Percentiles rank a stretch among this genome's conserved stretches.
phyloP scores from a whole-genome alignment of 1,140 invertebrate genomes.

The Meloidogyne floridensis region DNA sequence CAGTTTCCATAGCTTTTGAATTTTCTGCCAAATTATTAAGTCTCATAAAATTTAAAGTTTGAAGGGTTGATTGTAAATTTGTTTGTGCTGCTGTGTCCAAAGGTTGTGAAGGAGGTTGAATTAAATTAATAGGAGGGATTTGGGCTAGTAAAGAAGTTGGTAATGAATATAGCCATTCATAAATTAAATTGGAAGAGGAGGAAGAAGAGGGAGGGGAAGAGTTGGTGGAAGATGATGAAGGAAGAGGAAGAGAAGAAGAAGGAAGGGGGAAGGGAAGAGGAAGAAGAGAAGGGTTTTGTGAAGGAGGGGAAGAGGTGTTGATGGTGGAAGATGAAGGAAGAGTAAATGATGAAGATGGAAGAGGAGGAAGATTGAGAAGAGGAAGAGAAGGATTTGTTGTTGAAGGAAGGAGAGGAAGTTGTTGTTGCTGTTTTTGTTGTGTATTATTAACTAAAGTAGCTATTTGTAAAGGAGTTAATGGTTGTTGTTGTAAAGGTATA shows the following conservation, averaged over 20 bases:
- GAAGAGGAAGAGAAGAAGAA: background rate
- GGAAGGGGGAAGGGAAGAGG: too few species aligned
- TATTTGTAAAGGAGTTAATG: background rate
- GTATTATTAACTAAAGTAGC: conserved; percentile 4
- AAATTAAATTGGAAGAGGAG: background rate
- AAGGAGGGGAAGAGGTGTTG: background rate
- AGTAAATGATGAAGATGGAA: background rate
- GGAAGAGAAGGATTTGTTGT: too few species aligned
- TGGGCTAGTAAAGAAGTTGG: conserved; percentile 1
- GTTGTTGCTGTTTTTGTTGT: background rate
- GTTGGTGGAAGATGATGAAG: too few species aligned
- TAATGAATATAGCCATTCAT: background rate
- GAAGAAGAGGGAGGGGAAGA: background rate
- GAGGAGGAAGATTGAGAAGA: background rate
- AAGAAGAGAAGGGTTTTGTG: background rate
- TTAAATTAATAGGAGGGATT: background rate
- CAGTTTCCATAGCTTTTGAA: background rate
- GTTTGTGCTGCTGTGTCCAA: background rate
- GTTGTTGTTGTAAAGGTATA: background rate
- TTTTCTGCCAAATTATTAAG: background rate
- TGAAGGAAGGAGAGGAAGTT: background rate
- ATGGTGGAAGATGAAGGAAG: background rate
- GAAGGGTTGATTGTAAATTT: background rate
- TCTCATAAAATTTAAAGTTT: background rate
- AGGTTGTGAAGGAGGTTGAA: too few species aligned